phyloP scores from a whole-genome alignment of 2,797 vertebrate species.

The Phalloptychus januarius region DNA sequence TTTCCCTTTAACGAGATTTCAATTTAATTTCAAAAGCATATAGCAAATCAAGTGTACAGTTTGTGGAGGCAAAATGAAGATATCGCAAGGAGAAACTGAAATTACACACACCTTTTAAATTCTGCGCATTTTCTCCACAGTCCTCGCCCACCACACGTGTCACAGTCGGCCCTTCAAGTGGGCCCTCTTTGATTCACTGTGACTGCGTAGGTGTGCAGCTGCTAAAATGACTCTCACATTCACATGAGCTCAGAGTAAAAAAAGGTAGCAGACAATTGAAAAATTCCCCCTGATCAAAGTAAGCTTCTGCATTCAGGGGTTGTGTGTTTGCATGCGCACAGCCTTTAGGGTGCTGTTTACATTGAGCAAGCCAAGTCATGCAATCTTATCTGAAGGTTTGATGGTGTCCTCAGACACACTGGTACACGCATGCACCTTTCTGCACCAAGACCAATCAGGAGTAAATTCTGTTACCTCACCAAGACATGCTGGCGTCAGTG shows the following conservation, averaged over 20 bases:
- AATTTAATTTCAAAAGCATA: conserved; percentile 65
- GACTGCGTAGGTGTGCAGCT: conserved; percentile 49
- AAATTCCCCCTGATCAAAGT: conserved; percentile 54
- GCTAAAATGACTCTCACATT: conserved; percentile 36
- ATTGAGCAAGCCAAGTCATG: conserved; percentile 72
- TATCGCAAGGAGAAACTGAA: conserved; percentile 16
- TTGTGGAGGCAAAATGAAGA: conserved; percentile 9
- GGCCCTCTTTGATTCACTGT: conserved; percentile 39
- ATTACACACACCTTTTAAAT: conserved; percentile 9
- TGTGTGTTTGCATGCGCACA: conserved; percentile 30
- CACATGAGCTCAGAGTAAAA: conserved; percentile 15
- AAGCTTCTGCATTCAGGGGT: conserved; percentile 36
- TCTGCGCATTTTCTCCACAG: neutral
- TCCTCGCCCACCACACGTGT: conserved; percentile 40
- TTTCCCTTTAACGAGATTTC: conserved; percentile 53
- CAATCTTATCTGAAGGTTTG: conserved; percentile 70
- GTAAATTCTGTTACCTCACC: conserved; percentile 79
- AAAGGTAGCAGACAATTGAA: conserved; percentile 26
- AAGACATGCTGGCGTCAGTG: conserved; percentile 80
- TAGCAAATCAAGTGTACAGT: conserved; percentile 26
- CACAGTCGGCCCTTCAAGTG: neutral
- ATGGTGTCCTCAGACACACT: conserved; percentile 40
- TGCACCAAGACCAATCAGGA: conserved; percentile 66
- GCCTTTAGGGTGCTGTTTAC: conserved; percentile 69
- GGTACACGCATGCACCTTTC: conserved; percentile 56